phyloP scores from a whole-genome alignment of 2,888 invertebrate genomes.

The Bibio marci region DNA sequence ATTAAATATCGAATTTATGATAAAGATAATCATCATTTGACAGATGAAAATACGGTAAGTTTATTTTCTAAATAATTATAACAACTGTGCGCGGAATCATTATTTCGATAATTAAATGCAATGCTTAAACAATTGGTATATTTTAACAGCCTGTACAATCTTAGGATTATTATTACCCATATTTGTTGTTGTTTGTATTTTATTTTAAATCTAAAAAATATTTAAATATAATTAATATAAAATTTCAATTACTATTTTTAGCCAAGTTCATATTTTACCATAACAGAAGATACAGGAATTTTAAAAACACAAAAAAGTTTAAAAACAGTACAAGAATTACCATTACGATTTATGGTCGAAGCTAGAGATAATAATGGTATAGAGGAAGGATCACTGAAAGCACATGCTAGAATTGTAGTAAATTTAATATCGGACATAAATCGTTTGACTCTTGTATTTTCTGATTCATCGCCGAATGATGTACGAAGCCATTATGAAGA shows the following conservation, averaged over 20 bases:
- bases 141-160: not conserved
- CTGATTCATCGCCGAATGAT: constrained; percentile 53
- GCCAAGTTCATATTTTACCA: constrained; percentile 41
- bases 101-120: not conserved
- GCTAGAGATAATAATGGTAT: constrained; percentile 35
- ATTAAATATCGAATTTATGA: constrained; percentile 44
- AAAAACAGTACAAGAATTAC: constrained; percentile 47
- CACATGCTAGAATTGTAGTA: constrained; percentile 24
- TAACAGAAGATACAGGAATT: constrained; percentile 58
- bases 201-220: no score
- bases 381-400: constrained; percentile 29
- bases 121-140: not conserved
- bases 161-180: no score
- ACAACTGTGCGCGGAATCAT: not conserved
- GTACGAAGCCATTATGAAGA: constrained; percentile 37
- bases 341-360: constrained; percentile 55
- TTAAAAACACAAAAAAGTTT: constrained; percentile 58
- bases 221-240: not conserved
- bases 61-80: not conserved
- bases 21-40: constrained; percentile 20
- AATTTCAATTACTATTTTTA: constrained; percentile 8
- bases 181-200: no score
- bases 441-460: constrained; percentile 59
- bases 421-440: constrained; percentile 65
- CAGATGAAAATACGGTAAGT: constrained; percentile 19